These are phyloP conservation scores for Tromatobia lineatoria DNA, from an alignment of 2,888 invertebrate genomes.

Conservation along the genomic window DNA sequence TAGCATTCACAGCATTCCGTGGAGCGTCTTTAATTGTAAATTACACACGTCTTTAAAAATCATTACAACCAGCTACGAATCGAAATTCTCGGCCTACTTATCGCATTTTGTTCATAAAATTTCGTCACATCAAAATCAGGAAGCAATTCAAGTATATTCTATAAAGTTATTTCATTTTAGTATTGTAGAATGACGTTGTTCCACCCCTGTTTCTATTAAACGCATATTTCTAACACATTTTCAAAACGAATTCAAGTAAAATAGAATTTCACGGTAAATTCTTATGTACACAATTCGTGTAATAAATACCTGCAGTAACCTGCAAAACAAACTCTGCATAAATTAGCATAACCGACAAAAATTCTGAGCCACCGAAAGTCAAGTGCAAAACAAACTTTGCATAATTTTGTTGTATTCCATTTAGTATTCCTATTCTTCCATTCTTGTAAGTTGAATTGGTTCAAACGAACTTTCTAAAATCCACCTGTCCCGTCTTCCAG, in stretches of 20 bases:
- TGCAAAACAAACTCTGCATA: conserved; percentile 11
- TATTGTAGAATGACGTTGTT: not conserved
- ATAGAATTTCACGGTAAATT: conserved; percentile 18
- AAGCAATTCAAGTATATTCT: not conserved
- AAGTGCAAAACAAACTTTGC: conserved; percentile 28
- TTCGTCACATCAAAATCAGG: not conserved
- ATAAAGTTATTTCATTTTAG: not conserved
- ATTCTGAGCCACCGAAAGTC: not conserved
- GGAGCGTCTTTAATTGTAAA: too few species aligned
- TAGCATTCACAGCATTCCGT: too few species aligned
- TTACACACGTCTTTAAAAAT: too few species aligned
- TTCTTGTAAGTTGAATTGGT: conserved; percentile 3
- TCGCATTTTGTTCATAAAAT: not conserved
- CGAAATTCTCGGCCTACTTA: conserved; percentile 9
- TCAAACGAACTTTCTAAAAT: conserved; percentile 19
- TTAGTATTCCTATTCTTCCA: not conserved
- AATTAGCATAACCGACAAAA: not conserved
- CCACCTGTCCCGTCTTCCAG: not conserved
- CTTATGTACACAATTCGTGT: not conserved
- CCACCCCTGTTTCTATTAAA: too few species aligned
- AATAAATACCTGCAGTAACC: not conserved
- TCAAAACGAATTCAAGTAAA: not conserved
- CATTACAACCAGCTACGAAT: too few species aligned
- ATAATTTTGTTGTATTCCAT: conserved; percentile 17
- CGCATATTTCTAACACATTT: not conserved